Evolutionary conservation across 1,140 invertebrate genomes (phyloP).

Genomic region (Cydia amplana): DNA sequence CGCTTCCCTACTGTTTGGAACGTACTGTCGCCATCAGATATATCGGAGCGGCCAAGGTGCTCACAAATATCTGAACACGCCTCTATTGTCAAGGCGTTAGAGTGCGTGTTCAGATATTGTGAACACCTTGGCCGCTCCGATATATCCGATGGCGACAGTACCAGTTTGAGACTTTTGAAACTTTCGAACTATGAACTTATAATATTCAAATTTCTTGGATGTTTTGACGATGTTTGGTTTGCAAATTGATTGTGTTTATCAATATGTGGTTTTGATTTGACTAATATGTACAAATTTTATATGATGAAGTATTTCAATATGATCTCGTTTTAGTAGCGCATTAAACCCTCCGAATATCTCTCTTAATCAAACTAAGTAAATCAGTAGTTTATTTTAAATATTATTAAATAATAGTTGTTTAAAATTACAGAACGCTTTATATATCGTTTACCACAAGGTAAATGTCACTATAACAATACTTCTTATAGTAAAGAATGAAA

Average conservation of each 20-base stretch:
- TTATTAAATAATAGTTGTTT: not conserved
- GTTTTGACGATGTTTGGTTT: constrained; percentile 23
- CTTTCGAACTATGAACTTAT: not conserved
- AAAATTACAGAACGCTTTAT: too few relatives aligned
- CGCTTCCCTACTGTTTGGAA: not conserved
- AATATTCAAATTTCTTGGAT: not conserved
- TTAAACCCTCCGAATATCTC: not conserved
- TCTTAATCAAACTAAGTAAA: not conserved
- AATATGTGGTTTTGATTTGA: constrained; percentile 17
- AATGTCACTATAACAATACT: too few relatives aligned
- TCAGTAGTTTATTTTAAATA: not conserved
- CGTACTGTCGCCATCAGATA: too few relatives aligned
- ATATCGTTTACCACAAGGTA: too few relatives aligned
- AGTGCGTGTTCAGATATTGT: too few relatives aligned
- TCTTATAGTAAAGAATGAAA: too few relatives aligned
- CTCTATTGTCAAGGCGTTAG: too few relatives aligned
- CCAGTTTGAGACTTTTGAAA: not conserved
- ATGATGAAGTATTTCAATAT: not conserved
- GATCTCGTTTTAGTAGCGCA: constrained; percentile 1
- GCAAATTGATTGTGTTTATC: constrained; percentile 14
- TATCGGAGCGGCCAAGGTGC: too few relatives aligned
- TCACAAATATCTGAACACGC: too few relatives aligned
- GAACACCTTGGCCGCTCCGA: too few relatives aligned
- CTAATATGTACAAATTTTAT: constrained; percentile 10
- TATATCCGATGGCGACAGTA: too few relatives aligned